These are phyloP conservation scores for Linnaemya vulpina DNA, from an alignment of 2,888 invertebrate species.

Conservation along the genomic window DNA sequence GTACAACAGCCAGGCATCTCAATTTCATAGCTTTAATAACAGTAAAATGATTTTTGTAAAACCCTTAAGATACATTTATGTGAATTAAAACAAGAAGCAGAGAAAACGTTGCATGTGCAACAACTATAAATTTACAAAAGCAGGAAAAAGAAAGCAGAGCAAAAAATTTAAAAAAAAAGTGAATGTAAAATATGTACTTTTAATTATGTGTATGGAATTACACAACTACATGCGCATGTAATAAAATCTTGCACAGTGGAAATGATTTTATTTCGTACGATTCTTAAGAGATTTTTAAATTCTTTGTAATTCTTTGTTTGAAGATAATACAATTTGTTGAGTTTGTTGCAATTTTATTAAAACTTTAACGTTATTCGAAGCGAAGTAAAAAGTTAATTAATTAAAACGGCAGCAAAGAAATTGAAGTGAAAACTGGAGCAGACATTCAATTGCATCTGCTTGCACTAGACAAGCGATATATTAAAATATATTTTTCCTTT, in stretches of 20 bases:
- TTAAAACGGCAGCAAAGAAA: neutral
- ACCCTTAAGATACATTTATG: conserved; percentile 64
- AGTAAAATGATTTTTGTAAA: conserved; percentile 66
- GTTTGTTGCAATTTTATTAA: neutral
- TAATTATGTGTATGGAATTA: conserved; percentile 9
- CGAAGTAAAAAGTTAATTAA: neutral
- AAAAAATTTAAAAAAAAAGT: neutral
- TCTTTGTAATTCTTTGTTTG: neutral
- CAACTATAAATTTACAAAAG: conserved; percentile 15
- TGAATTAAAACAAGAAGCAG: conserved; percentile 46
- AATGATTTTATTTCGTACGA: neutral
- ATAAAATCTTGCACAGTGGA: neutral
- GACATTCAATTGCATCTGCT: too few species aligned
- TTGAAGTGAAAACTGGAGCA: neutral
- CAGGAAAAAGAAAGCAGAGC: neutral
- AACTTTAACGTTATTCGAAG: neutral
- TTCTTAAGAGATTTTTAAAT: neutral
- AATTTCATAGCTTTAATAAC: conserved; percentile 63
- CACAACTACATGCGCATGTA: neutral
- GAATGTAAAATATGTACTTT: conserved; percentile 9
- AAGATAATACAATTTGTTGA: neutral
- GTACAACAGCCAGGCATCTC: conserved; percentile 18
- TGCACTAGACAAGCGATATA: too few species aligned
- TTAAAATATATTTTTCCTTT: too few species aligned
- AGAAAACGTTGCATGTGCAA: conserved; percentile 19